Percentiles rank a stretch among this genome's conserved stretches.
phyloP scores from a whole-genome alignment of 2,888 invertebrate genomes.

The Rhogogaster chlorosoma region DNA sequence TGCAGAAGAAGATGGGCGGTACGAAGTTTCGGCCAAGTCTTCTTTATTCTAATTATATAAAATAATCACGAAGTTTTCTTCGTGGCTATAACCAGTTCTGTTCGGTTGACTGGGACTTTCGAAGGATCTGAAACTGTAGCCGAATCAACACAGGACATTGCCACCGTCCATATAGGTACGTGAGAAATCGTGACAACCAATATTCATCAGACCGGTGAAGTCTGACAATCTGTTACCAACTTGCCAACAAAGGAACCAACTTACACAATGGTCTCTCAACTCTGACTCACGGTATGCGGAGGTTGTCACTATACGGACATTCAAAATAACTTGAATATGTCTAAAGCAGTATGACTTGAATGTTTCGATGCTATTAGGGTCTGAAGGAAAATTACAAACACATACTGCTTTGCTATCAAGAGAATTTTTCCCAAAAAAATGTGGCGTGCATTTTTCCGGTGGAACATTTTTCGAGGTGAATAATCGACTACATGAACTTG shows the following conservation, averaged over 20 bases:
- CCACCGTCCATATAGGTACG: slow-evolving; percentile 20
- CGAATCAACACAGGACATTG: slow-evolving; percentile 20
- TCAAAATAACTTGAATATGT: neutral
- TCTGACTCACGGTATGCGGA: slow-evolving; percentile 37
- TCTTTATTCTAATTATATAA: neutral
- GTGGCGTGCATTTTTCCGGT: neutral
- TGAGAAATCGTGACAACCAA: slow-evolving; percentile 41
- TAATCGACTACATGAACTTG: neutral
- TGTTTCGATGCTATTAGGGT: neutral
- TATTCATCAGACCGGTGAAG: slow-evolving; percentile 33
- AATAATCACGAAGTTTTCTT: neutral
- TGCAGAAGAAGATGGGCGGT: neutral
- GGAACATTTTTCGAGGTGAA: neutral
- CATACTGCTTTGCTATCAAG: neutral
- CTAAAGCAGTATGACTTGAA: neutral
- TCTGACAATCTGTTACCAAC: slow-evolving; percentile 41
- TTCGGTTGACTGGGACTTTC: slow-evolving; percentile 15
- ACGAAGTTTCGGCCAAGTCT: neutral
- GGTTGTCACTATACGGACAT: neutral
- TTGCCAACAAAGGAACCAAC: slow-evolving; percentile 35
- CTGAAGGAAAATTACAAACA: neutral
- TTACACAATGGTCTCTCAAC: slow-evolving; percentile 17
- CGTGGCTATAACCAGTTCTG: neutral
- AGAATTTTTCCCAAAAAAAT: neutral
- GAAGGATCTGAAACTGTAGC: slow-evolving; percentile 5